Conservation (phyloP, 2,888 invertebrate genomes). For the Crocallis elinguaria region DNA sequence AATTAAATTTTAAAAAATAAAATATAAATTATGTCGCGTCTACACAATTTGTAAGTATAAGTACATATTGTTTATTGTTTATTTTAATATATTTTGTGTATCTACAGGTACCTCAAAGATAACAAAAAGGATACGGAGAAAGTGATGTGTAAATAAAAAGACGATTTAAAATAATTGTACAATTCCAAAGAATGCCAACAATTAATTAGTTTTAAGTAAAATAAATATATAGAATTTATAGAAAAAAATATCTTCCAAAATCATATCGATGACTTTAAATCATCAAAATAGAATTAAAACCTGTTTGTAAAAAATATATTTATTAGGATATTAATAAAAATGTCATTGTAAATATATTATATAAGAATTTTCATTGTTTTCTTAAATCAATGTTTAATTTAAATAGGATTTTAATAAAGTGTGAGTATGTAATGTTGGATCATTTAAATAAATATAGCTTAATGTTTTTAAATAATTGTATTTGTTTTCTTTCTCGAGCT, state of each 20-base stretch:
- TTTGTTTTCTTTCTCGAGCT: constrained; percentile 10
- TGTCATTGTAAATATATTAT: constrained; percentile 30
- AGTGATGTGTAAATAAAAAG: constrained; percentile 42
- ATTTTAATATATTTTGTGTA: constrained; percentile 23
- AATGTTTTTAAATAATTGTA: constrained; percentile 44
- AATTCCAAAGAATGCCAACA: constrained; percentile 67
- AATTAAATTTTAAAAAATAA: too few species aligned
- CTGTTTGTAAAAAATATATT: constrained; percentile 28
- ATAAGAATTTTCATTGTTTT: constrained; percentile 16
- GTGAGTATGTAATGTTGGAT: constrained; percentile 54
- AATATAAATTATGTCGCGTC: too few species aligned
- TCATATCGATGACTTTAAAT: constrained; percentile 29
- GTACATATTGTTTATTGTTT: background rate
- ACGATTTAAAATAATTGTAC: constrained; percentile 46
- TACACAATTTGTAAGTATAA: background rate
- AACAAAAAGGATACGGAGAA: constrained; percentile 54
- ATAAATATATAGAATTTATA: constrained; percentile 21
- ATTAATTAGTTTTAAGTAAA: constrained; percentile 29
- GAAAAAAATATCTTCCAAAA: constrained; percentile 29
- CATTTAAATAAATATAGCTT: constrained; percentile 51
- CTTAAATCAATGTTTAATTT: constrained; percentile 29
- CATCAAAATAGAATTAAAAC: constrained; percentile 23
- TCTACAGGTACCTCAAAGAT: constrained; percentile 77
- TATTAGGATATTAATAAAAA: constrained; percentile 8
- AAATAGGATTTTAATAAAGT: constrained; percentile 41